Percentiles rank a stretch among this genome's conserved stretches.
These are phyloP conservation scores for Crocuta crocuta DNA, from an alignment of 2,113 vertebrate genomes.

Conservation along the genomic window DNA sequence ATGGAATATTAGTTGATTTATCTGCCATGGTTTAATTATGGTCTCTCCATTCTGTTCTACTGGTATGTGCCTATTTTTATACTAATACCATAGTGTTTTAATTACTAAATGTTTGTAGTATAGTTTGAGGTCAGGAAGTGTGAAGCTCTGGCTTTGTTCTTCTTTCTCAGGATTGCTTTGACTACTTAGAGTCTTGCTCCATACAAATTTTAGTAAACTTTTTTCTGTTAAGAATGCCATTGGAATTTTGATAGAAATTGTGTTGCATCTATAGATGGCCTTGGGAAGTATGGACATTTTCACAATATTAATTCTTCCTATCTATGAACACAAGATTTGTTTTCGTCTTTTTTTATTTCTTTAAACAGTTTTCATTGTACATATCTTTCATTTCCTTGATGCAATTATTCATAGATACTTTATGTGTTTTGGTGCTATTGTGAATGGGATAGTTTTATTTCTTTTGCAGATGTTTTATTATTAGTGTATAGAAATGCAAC, in stretches of 20 bases:
- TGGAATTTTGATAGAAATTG: background rate
- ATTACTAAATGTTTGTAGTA: background rate
- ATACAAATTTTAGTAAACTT: background rate
- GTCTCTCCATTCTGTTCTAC: background rate
- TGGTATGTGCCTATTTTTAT: background rate
- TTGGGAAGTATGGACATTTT: background rate
- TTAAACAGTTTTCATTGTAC: background rate
- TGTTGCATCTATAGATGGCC: background rate
- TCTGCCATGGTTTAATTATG: background rate
- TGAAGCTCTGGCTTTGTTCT: background rate
- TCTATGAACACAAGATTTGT: background rate
- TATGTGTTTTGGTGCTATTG: background rate
- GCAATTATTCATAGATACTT: background rate
- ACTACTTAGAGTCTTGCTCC: background rate
- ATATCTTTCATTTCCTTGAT: background rate
- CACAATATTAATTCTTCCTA: background rate
- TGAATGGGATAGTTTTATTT: background rate
- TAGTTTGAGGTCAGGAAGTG: background rate
- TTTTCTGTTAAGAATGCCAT: background rate
- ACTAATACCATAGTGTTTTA: background rate
- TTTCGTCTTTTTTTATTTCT: background rate
- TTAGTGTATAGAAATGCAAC: background rate
- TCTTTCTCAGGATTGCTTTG: background rate
- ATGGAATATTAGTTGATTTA: background rate
- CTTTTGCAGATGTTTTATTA: background rate